Evolutionary conservation across 2,797 vertebrate species (phyloP).

Genomic region (Fistularia commersonii): DNA sequence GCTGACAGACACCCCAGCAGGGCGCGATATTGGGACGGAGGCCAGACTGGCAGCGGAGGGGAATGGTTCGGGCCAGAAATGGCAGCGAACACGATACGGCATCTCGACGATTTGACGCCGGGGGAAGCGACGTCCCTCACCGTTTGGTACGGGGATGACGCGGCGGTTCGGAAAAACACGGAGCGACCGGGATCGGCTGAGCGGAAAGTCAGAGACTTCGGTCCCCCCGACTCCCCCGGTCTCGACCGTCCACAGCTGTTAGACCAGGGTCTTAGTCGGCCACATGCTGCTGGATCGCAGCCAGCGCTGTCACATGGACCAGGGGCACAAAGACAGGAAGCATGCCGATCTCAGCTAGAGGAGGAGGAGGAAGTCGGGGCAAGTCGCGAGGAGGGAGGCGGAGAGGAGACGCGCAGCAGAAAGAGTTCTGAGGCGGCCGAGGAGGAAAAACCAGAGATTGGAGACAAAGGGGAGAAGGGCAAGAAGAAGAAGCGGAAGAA

Average conservation of each 20-base stretch:
- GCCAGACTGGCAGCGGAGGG: conserved; percentile 10
- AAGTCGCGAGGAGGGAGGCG: conserved; percentile 27
- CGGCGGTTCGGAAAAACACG: neutral
- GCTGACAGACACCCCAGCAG: conserved; percentile 1
- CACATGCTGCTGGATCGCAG: conserved; percentile 44
- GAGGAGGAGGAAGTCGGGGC: conserved; percentile 45
- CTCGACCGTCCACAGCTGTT: conserved; percentile 26
- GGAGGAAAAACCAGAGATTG: conserved; percentile 13
- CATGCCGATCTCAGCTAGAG: conserved; percentile 32
- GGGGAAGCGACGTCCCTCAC: conserved; percentile 20
- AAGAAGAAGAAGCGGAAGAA: conserved; percentile 46
- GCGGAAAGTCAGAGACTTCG: conserved; percentile 19
- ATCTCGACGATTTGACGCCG: conserved; percentile 11
- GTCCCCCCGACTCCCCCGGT: conserved; percentile 16
- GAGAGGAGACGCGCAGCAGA: conserved; percentile 24
- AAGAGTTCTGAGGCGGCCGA: conserved; percentile 29
- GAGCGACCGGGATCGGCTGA: conserved; percentile 24
- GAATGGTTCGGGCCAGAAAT: conserved; percentile 1
- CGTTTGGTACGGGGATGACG: conserved; percentile 36
- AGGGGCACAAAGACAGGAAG: conserved; percentile 61
- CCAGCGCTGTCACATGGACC: conserved; percentile 48
- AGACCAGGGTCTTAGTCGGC: conserved; percentile 29
- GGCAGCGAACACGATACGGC: conserved; percentile 24
- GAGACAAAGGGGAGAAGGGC: conserved; percentile 30
- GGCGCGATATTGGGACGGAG: conserved; percentile 18